Conservation (phyloP, 2,797 vertebrate species). For the Centropyge bicolor region DNA sequence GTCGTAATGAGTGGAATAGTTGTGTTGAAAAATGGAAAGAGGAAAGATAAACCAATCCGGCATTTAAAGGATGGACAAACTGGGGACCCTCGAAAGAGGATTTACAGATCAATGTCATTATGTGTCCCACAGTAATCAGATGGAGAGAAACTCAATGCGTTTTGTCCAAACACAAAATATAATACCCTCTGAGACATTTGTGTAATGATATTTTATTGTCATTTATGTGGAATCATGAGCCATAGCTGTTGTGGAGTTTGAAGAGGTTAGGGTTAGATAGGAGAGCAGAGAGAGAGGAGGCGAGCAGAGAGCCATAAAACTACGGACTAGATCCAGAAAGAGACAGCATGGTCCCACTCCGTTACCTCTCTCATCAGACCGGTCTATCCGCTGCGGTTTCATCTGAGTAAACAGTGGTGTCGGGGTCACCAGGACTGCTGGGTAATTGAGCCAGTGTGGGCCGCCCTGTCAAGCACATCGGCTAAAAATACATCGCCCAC, state of each 20-base stretch:
- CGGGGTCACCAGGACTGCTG: slow-evolving; percentile 89
- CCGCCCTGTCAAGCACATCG: slow-evolving; percentile 87
- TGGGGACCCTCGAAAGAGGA: slow-evolving; percentile 61
- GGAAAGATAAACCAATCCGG: slow-evolving; percentile 85
- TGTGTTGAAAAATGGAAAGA: slow-evolving; percentile 90
- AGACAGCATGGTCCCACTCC: slow-evolving; percentile 84
- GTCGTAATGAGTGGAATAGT: slow-evolving; percentile 91
- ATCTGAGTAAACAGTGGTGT: slow-evolving; percentile 89
- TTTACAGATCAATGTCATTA: slow-evolving; percentile 80
- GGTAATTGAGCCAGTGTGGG: slow-evolving; percentile 92
- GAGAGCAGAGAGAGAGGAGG: slow-evolving; percentile 29
- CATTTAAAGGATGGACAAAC: slow-evolving; percentile 82
- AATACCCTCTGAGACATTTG: slow-evolving; percentile 62
- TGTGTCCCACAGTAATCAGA: slow-evolving; percentile 74
- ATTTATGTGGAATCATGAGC: slow-evolving; percentile 78
- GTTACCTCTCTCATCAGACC: slow-evolving; percentile 86
- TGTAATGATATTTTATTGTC: slow-evolving; percentile 79
- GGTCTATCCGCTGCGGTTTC: slow-evolving; percentile 88
- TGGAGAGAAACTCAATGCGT: slow-evolving; percentile 63
- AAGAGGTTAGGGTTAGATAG: slow-evolving; percentile 61
- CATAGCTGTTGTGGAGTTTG: slow-evolving; percentile 66
- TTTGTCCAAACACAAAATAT: slow-evolving; percentile 68
- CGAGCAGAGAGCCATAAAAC: slow-evolving; percentile 75
- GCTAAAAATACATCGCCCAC: slow-evolving; percentile 91
- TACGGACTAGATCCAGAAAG: slow-evolving; percentile 63